A percentile compares a stretch with the other conserved stretches of the same genome.
phyloP scores from a whole-genome alignment of 2,888 invertebrate species.

The Tethea ocularis region DNA sequence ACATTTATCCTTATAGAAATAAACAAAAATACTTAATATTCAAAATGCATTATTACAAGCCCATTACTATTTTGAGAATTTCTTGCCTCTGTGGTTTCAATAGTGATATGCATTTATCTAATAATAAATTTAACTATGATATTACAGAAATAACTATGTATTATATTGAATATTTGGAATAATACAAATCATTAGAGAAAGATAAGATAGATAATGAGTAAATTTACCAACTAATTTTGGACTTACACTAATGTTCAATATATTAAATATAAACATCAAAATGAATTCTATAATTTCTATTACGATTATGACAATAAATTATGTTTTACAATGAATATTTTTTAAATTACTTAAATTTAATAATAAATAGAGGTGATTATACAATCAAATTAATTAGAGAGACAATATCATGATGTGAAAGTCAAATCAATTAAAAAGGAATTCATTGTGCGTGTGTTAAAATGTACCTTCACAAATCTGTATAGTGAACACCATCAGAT shows the following conservation, averaged over 20 bases:
- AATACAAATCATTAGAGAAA: slow-evolving; percentile 68
- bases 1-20: slow-evolving; percentile 79
- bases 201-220: slow-evolving; percentile 59
- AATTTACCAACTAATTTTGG: slow-evolving; percentile 73
- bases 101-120: slow-evolving; percentile 80
- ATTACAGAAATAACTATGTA: slow-evolving; percentile 64
- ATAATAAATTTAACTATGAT: slow-evolving; percentile 73
- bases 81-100: slow-evolving; percentile 58
- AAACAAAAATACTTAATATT: slow-evolving; percentile 61
- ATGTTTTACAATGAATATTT: slow-evolving; percentile 68
- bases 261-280: slow-evolving; percentile 78
- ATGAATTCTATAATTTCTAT: slow-evolving; percentile 80
- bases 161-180: slow-evolving; percentile 58
- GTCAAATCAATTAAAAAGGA: slow-evolving; percentile 49
- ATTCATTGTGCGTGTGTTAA: slow-evolving; percentile 44
- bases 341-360: slow-evolving; percentile 81
- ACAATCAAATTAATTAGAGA: slow-evolving; percentile 78
- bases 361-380: slow-evolving; percentile 81
- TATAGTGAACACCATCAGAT: slow-evolving; percentile 17
- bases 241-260: slow-evolving; percentile 78
- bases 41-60: slow-evolving; percentile 76
- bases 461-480: slow-evolving; percentile 12
- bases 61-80: slow-evolving; percentile 59
- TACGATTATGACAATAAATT: slow-evolving; percentile 80
- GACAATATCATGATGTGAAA: slow-evolving; percentile 77